phyloP scores from a whole-genome alignment of 2,113 vertebrate genomes.

The Mus spicilegus region DNA sequence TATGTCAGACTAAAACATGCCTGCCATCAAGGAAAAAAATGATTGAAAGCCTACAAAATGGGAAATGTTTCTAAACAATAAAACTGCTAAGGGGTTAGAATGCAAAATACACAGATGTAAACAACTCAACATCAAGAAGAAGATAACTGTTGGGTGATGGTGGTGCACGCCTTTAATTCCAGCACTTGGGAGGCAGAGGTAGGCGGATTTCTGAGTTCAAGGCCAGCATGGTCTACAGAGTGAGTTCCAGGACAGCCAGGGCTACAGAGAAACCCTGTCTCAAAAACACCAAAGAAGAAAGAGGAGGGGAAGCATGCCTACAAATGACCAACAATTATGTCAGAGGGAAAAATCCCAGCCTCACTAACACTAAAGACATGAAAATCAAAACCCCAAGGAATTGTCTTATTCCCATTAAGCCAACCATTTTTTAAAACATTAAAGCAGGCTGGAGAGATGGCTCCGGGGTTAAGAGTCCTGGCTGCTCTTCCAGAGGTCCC shows the following conservation, averaged over 20 bases:
- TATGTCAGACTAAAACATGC: neutral
- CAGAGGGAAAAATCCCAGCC: neutral
- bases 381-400: neutral
- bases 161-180: too few relatives aligned
- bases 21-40: neutral
- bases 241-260: too few relatives aligned
- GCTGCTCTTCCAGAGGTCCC: neutral
- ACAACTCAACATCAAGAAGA: neutral
- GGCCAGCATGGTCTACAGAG: too few relatives aligned
- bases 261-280: too few relatives aligned
- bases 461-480: neutral
- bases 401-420: neutral
- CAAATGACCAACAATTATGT: neutral
- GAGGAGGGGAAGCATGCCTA: neutral
- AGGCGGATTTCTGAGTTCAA: too few relatives aligned
- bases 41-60: neutral
- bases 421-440: neutral
- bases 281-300: too few relatives aligned
- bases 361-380: neutral
- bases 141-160: neutral
- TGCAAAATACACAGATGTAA: neutral
- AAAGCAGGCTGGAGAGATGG: neutral
- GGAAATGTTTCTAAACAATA: neutral
- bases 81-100: neutral
- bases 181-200: too few relatives aligned